A percentile compares a stretch with the other conserved stretches of the same genome.
Evolutionary conservation across 2,797 vertebrate species (phyloP).

Genomic region (Xenops minutus): DNA sequence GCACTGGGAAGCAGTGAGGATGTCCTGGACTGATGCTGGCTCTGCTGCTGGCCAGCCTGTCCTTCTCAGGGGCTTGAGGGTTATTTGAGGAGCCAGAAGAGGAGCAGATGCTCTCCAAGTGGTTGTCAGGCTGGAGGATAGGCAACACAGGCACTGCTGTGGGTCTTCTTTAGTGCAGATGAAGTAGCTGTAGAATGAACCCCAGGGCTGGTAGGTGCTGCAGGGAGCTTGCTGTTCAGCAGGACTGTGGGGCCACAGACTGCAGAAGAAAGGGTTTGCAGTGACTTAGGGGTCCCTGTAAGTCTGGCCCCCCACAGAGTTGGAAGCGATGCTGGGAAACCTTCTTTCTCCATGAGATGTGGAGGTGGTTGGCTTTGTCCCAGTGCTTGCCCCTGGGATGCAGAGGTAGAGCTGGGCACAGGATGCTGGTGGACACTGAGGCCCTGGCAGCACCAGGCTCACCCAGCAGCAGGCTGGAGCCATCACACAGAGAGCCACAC

Average conservation of each 20-base stretch:
- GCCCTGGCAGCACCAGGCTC: background rate
- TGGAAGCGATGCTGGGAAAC: background rate
- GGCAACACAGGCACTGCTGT: background rate
- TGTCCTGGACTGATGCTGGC: constrained; percentile 21
- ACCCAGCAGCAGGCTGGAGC: background rate
- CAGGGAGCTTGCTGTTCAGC: background rate
- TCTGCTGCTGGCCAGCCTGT: background rate
- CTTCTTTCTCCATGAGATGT: background rate
- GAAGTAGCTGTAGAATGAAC: constrained; percentile 69
- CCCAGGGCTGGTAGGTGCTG: constrained; percentile 63
- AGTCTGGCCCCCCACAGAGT: rapidly evolving
- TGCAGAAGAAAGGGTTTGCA: background rate
- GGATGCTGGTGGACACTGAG: background rate
- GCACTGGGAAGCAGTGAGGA: background rate
- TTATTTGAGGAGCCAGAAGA: constrained; percentile 44
- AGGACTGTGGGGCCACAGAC: background rate
- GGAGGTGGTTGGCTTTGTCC: background rate
- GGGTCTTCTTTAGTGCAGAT: background rate
- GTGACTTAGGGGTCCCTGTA: background rate
- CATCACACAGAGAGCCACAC: background rate
- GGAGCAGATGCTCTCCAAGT: constrained; percentile 2
- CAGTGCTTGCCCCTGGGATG: rapidly evolving
- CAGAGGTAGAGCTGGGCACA: background rate
- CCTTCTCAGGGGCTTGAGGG: background rate
- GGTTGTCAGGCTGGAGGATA: background rate